These are phyloP conservation scores for Troides helena DNA, from an alignment of 2,888 invertebrate genomes.

Conservation along the genomic window DNA sequence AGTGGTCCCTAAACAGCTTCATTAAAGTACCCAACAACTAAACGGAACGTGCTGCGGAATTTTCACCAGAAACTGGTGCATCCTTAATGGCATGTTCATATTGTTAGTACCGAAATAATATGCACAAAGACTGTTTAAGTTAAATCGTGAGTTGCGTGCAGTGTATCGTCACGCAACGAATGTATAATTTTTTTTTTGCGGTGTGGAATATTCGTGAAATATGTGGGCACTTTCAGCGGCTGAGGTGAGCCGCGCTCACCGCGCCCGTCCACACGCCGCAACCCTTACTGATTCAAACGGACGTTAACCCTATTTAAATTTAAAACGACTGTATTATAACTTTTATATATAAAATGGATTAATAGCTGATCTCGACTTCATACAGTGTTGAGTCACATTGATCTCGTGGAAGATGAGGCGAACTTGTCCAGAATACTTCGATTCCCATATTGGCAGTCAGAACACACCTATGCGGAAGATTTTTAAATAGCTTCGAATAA, in stretches of 20 bases:
- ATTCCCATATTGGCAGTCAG: too few relatives aligned
- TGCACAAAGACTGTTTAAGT: constrained; percentile 42
- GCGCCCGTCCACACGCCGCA: constrained; percentile 25
- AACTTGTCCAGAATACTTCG: too few relatives aligned
- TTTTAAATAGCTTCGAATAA: too few relatives aligned
- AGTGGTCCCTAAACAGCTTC: constrained; percentile 29
- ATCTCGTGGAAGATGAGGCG: too few relatives aligned
- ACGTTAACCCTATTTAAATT: background rate
- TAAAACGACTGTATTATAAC: too few relatives aligned
- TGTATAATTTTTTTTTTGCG: constrained; percentile 46
- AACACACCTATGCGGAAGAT: too few relatives aligned
- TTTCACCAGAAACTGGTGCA: constrained; percentile 47
- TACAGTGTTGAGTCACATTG: too few relatives aligned
- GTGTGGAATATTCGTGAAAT: constrained; percentile 50
- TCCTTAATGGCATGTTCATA: constrained; percentile 33
- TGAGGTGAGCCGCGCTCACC: constrained; percentile 16
- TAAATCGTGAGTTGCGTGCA: constrained; percentile 62
- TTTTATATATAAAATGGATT: too few relatives aligned
- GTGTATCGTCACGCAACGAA: constrained; percentile 60
- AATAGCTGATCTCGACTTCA: too few relatives aligned
- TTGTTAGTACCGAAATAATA: constrained; percentile 39
- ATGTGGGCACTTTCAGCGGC: constrained; percentile 42
- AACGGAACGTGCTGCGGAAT: constrained; percentile 29
- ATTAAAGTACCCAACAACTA: constrained; percentile 22
- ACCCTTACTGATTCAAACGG: constrained; percentile 20